phyloP scores from a whole-genome alignment of 1,140 invertebrate genomes.

The Sarcophaga bullata region DNA sequence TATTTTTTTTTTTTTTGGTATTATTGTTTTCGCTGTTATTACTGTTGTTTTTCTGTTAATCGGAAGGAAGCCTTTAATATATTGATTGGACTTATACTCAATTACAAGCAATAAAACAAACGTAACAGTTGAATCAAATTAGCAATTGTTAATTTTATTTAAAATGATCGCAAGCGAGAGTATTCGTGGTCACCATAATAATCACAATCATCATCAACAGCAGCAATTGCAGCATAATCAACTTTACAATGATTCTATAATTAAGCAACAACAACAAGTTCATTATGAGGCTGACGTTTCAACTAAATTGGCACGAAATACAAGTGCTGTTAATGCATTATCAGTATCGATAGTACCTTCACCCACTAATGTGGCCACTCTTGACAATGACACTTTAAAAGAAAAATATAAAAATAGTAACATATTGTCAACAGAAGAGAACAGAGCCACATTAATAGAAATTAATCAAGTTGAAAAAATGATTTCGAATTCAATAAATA shows the following conservation, averaged over 20 bases:
- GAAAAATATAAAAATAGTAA: constrained; percentile 1
- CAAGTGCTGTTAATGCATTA: constrained; percentile 46
- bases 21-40: too few relatives aligned
- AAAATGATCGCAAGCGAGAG: constrained; percentile 63
- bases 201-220: not conserved
- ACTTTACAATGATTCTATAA: constrained; percentile 63
- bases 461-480: not conserved
- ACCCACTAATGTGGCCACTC: constrained; percentile 44
- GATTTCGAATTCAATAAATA: not conserved
- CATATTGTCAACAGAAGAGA: constrained; percentile 22
- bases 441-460: not conserved
- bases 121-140: not conserved
- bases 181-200: constrained; percentile 45
- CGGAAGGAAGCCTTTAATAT: not conserved
- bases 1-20: too few relatives aligned
- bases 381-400: constrained; percentile 43
- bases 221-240: constrained; percentile 46
- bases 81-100: not conserved
- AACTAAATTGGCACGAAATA: constrained; percentile 56
- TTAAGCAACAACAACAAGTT: constrained; percentile 56
- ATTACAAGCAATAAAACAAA: not conserved
- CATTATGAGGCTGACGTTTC: constrained; percentile 28
- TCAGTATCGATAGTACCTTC: constrained; percentile 28
- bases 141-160: not conserved
- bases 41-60: not conserved